These are phyloP conservation scores for Catocala fraxini DNA, from an alignment of 2,888 invertebrate species.

Conservation along the genomic window DNA sequence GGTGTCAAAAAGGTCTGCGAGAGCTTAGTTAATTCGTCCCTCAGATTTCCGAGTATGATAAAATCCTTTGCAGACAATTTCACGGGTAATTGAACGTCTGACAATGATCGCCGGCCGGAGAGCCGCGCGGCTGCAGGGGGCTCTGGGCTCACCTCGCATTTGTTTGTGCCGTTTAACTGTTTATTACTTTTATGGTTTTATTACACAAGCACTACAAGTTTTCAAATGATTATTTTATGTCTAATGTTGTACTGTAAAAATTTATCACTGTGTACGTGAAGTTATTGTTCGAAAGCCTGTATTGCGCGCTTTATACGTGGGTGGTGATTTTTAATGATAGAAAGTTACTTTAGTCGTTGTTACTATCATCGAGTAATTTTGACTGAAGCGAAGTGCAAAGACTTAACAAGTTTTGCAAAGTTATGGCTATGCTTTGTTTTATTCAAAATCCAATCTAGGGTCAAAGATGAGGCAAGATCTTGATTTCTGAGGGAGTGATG, in stretches of 20 bases:
- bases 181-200: conserved; percentile 63
- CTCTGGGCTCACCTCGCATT: conserved; percentile 54
- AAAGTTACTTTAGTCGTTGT: neutral
- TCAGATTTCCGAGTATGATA: conserved; percentile 53
- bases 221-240: conserved; percentile 47
- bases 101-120: conserved; percentile 63
- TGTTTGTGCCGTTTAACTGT: conserved; percentile 63
- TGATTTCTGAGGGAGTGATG: conserved; percentile 19
- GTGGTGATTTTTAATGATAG: neutral
- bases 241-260: conserved; percentile 37
- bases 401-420: neutral
- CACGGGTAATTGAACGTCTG: conserved; percentile 80
- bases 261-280: conserved; percentile 15
- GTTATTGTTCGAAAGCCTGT: conserved; percentile 13
- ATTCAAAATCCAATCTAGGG: neutral
- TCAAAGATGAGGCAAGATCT: conserved; percentile 2
- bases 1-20: conserved; percentile 31
- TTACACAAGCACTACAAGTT: conserved; percentile 49
- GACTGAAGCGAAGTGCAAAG: neutral
- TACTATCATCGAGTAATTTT: neutral
- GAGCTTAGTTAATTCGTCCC: conserved; percentile 49
- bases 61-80: conserved; percentile 73
- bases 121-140: conserved; percentile 40
- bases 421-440: neutral
- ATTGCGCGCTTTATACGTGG: neutral